Percentiles rank a stretch among this genome's conserved stretches.
phyloP scores from a whole-genome alignment of 2,113 vertebrate species.

The Corythaeola cristata region DNA sequence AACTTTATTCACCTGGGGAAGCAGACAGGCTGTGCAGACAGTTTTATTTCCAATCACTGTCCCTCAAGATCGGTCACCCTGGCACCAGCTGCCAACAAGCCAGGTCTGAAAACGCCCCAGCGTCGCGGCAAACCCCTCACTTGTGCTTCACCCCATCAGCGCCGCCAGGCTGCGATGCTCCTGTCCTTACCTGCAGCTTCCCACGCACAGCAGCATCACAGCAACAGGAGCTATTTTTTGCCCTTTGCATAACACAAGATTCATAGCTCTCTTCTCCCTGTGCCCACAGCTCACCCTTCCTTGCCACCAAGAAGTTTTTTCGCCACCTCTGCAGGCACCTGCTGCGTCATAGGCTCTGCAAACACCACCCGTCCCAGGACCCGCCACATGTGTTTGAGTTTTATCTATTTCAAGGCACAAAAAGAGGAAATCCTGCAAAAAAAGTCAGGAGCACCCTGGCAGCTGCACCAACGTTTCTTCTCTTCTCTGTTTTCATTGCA shows the following conservation, averaged over 20 bases:
- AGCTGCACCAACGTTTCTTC: neutral
- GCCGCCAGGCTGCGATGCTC: accelerated
- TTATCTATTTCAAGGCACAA: neutral
- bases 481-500: neutral
- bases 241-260: neutral
- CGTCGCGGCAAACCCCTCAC: neutral
- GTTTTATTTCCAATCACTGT: neutral
- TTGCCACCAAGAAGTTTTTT: neutral
- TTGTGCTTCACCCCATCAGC: accelerated
- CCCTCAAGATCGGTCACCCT: neutral
- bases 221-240: neutral
- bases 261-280: neutral
- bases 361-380: accelerated
- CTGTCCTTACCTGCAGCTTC: neutral
- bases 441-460: neutral
- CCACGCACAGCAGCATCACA: accelerated
- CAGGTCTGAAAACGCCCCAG: neutral
- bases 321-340: neutral
- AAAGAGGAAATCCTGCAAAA: neutral
- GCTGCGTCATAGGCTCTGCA: neutral
- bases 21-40: neutral
- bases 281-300: neutral
- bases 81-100: neutral
- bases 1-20: neutral
- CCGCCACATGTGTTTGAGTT: neutral